Conservation (phyloP, 2,888 invertebrate genomes). For the Prenolepis imparis region DNA sequence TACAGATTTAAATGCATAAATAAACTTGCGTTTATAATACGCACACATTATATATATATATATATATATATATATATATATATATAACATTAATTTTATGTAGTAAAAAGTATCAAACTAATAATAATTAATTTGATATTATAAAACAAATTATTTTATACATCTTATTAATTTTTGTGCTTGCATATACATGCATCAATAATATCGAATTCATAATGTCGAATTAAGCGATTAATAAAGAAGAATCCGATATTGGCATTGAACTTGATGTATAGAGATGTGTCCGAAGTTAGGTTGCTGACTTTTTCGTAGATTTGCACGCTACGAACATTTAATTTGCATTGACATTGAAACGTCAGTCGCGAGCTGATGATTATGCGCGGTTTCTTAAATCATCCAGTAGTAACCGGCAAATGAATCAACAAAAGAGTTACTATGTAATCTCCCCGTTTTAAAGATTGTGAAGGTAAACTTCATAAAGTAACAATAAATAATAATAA, state of each 20-base stretch:
- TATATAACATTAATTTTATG: too few species aligned
- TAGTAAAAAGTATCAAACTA: neutral
- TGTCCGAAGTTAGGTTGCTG: neutral
- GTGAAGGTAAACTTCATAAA: neutral
- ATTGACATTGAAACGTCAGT: conserved; percentile 27
- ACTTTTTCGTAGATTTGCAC: neutral
- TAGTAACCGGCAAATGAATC: conserved; percentile 35
- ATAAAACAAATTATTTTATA: neutral
- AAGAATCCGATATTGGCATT: neutral
- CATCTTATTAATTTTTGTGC: neutral
- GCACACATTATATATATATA: neutral
- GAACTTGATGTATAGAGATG: neutral
- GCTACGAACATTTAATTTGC: neutral
- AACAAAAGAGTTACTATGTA: conserved; percentile 10
- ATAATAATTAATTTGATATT: neutral
- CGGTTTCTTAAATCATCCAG: conserved; percentile 17
- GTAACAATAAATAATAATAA: conserved; percentile 45
- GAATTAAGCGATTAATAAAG: neutral
- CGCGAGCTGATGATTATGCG: conserved; percentile 19
- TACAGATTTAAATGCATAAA: neutral
- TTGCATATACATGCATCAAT: neutral
- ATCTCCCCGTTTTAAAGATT: conserved; percentile 32
- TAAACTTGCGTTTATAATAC: neutral
- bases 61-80: too few species aligned
- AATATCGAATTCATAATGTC: neutral